A percentile compares a stretch with the other conserved stretches of the same genome.
phyloP scores from a whole-genome alignment of 2,797 vertebrate genomes.

The Cyclopterus lumpus region DNA sequence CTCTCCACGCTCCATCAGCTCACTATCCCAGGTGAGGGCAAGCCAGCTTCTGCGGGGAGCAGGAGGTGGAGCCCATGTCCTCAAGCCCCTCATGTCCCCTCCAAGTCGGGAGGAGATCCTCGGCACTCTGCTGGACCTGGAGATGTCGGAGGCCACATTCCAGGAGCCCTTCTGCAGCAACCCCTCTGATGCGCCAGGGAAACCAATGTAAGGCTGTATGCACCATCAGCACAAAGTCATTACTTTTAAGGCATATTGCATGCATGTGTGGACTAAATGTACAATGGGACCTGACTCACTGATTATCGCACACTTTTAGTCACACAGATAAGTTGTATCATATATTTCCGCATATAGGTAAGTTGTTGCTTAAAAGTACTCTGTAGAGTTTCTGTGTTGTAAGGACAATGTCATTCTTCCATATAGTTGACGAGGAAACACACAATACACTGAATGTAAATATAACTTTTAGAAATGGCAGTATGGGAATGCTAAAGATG shows the following conservation, averaged over 20 bases:
- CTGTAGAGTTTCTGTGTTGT: not conserved
- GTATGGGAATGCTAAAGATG: not conserved
- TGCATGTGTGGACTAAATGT: not conserved
- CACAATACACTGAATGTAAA: not conserved
- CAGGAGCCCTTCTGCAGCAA: constrained; percentile 98
- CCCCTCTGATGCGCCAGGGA: constrained; percentile 93
- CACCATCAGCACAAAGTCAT: not conserved
- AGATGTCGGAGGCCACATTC: constrained; percentile 94
- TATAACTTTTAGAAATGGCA: not conserved
- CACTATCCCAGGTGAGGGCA: constrained; percentile 90
- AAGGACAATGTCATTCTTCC: too few relatives aligned
- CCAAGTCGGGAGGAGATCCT: constrained; percentile 97
- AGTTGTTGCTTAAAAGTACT: not conserved
- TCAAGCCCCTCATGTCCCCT: constrained; percentile 98
- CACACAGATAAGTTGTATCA: not conserved
- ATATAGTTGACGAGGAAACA: not conserved
- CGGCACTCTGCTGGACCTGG: constrained; percentile 90
- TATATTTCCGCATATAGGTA: not conserved
- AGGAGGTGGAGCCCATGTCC: constrained; percentile 87
- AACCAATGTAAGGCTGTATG: constrained; percentile 89
- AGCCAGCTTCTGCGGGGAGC: constrained; percentile 86
- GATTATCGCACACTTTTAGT: not conserved
- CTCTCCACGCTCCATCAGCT: constrained; percentile 93
- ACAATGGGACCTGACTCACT: not conserved
- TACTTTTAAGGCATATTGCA: not conserved